Percentiles rank a stretch among this genome's conserved stretches.
Conservation (phyloP, 2,113 vertebrate species). For the Azemiops feae region DNA sequence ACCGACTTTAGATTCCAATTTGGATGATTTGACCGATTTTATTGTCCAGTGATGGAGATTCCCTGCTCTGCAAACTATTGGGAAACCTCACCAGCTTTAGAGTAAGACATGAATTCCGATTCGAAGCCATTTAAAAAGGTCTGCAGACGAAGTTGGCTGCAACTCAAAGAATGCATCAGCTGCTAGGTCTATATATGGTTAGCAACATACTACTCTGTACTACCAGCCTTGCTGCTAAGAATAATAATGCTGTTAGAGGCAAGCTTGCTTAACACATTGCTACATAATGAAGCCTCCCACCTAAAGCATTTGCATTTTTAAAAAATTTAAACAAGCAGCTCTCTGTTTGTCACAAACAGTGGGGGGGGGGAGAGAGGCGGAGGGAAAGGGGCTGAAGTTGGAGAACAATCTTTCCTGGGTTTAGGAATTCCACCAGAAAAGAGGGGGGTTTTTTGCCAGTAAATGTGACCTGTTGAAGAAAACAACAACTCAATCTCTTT, state of each 20-base stretch:
- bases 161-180: not conserved
- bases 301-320: not conserved
- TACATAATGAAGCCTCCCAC: not conserved
- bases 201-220: not conserved
- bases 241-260: not conserved
- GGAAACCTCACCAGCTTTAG: not conserved
- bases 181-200: not conserved
- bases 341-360: not conserved
- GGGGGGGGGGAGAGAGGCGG: accelerated
- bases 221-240: not conserved
- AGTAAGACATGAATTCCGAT: not conserved
- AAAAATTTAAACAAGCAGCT: not conserved
- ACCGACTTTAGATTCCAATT: not conserved
- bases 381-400: not conserved
- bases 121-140: not conserved
- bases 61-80: not conserved
- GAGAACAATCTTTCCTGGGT: not conserved
- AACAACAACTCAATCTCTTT: not conserved
- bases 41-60: not conserved
- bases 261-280: not conserved
- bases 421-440: not conserved
- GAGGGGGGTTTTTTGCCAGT: not conserved
- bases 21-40: not conserved
- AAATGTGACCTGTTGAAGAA: not conserved
- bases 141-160: not conserved